These are phyloP conservation scores for Gymnogyps californianus DNA, from an alignment of 2,113 vertebrate species.

Conservation along the genomic window DNA sequence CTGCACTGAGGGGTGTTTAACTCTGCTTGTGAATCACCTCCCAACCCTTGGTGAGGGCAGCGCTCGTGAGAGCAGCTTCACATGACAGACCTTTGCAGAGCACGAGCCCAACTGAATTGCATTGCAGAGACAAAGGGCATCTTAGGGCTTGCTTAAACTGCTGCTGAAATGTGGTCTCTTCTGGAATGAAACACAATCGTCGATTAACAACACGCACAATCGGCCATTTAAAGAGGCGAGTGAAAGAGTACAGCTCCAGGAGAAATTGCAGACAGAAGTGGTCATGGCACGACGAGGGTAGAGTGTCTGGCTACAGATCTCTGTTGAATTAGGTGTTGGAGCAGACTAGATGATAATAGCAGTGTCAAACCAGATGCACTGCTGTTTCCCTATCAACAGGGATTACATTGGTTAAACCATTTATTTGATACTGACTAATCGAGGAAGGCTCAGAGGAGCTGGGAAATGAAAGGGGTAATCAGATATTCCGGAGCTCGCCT, in stretches of 20 bases:
- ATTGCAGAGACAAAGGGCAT: background rate
- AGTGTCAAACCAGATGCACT: background rate
- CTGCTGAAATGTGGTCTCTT: background rate
- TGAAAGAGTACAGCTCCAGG: background rate
- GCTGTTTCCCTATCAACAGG: constrained; percentile 4
- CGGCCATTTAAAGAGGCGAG: background rate
- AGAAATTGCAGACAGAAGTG: background rate
- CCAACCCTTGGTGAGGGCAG: background rate
- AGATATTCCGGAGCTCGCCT: background rate
- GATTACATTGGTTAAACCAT: background rate
- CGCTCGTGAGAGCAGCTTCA: background rate
- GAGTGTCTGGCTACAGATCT: background rate
- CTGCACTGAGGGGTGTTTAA: accelerated
- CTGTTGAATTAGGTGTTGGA: background rate
- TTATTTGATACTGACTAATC: background rate
- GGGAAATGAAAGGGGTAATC: background rate
- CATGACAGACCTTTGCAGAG: background rate
- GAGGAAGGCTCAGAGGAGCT: background rate
- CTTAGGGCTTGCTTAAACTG: background rate
- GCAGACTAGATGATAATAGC: background rate
- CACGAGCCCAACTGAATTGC: accelerated
- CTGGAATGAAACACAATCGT: background rate
- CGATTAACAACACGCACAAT: background rate
- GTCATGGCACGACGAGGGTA: accelerated
- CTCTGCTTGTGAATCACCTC: background rate